phyloP scores from a whole-genome alignment of 2,888 invertebrate genomes.

The Trisateles emortualis region DNA sequence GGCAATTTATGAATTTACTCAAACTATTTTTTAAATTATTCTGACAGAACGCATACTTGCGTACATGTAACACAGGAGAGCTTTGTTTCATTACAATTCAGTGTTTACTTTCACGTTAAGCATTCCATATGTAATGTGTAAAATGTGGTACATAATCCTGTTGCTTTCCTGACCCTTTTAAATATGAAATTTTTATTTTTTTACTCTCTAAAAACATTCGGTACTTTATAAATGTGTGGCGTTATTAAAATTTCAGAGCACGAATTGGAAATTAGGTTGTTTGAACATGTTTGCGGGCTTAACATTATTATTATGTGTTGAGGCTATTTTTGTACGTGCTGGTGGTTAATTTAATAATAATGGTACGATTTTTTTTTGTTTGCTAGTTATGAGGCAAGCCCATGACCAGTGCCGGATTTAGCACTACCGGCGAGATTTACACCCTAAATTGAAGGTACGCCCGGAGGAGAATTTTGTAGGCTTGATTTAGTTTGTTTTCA shows the following conservation, averaged over 20 bases:
- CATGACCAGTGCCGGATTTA: too few species aligned
- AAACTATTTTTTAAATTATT: too few species aligned
- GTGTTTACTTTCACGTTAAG: neutral
- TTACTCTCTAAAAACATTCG: neutral
- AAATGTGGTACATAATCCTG: neutral
- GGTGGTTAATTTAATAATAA: neutral
- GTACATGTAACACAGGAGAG: too few species aligned
- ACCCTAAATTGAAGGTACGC: too few species aligned
- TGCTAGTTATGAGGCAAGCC: too few species aligned
- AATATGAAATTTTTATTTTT: neutral
- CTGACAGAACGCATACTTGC: too few species aligned
- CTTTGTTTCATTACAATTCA: neutral
- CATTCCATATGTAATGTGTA: neutral
- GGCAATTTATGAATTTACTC: too few species aligned
- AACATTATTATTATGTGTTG: neutral
- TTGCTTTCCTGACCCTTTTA: slow-evolving; percentile 1
- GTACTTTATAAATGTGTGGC: neutral
- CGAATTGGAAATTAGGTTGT: neutral
- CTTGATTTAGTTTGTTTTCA: too few species aligned
- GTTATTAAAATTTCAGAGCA: neutral
- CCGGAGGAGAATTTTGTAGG: too few species aligned
- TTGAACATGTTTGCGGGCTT: neutral
- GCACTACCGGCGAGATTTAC: too few species aligned
- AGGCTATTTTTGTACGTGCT: neutral
- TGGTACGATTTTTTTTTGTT: neutral